phyloP scores from a whole-genome alignment of 2,888 invertebrate species.

The Hyppa rectilinea region DNA sequence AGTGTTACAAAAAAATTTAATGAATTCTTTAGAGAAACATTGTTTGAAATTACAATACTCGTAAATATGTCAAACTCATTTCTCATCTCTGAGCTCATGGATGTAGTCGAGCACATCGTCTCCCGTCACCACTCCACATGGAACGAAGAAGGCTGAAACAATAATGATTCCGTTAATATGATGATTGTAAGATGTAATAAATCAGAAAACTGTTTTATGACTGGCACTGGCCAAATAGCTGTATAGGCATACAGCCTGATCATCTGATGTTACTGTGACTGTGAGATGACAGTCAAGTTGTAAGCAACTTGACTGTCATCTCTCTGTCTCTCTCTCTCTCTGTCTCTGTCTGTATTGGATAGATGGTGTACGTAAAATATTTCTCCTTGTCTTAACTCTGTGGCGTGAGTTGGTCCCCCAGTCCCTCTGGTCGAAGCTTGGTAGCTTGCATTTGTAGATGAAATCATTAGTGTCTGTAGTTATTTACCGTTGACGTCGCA shows the following conservation, averaged over 20 bases:
- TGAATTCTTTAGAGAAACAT: neutral
- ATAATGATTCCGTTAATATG: neutral
- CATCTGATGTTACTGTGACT: too few relatives aligned
- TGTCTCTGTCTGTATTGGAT: too few relatives aligned
- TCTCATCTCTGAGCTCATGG: conserved; percentile 29
- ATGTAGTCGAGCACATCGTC: conserved; percentile 67
- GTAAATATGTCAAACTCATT: neutral
- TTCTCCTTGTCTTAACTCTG: neutral
- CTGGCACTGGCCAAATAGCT: neutral
- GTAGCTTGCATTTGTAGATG: neutral
- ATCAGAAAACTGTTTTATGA: neutral
- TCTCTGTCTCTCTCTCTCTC: too few relatives aligned
- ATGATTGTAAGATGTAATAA: neutral
- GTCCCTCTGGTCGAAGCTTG: too few relatives aligned
- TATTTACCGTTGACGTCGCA: conserved; percentile 42
- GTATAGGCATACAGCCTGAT: neutral
- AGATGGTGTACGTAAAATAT: neutral
- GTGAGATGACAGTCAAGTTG: neutral
- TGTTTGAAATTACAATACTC: conserved; percentile 15
- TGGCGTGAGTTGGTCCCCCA: neutral
- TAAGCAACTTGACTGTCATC: neutral
- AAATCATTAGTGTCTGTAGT: neutral
- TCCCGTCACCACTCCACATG: conserved; percentile 63
- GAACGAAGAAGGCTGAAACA: conserved; percentile 62
- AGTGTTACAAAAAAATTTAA: neutral